Percentiles rank a stretch among this genome's conserved stretches.
These are phyloP conservation scores for Macroglossus sobrinus DNA, from an alignment of 2,113 vertebrate species.

Conservation along the genomic window DNA sequence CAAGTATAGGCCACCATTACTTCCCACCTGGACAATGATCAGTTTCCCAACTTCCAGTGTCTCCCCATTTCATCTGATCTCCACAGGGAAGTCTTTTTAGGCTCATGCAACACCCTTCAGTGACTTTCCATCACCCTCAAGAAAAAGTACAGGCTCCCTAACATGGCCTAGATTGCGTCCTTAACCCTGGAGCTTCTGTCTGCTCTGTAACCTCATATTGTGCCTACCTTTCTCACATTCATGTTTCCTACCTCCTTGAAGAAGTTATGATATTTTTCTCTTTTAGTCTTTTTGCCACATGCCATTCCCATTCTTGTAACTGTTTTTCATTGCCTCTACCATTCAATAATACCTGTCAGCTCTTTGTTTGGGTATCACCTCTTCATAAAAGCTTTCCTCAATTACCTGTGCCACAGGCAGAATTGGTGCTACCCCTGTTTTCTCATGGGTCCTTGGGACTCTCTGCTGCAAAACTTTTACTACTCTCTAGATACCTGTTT, in stretches of 20 bases:
- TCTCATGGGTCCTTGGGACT: background rate
- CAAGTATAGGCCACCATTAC: background rate
- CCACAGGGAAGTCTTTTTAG: background rate
- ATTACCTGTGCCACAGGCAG: background rate
- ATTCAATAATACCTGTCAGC: background rate
- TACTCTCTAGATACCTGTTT: background rate
- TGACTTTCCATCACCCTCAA: background rate
- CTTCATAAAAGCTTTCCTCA: background rate
- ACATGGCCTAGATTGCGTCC: background rate
- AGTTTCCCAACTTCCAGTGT: background rate
- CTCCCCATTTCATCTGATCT: background rate
- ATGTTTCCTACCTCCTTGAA: background rate
- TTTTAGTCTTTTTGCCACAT: background rate
- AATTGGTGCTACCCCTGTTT: too few relatives aligned
- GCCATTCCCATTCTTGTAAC: background rate
- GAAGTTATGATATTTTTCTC: background rate
- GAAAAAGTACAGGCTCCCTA: background rate
- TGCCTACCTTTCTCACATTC: background rate
- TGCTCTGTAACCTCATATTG: background rate
- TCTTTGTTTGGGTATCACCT: background rate
- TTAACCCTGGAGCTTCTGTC: background rate
- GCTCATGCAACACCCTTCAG: background rate
- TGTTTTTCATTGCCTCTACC: background rate
- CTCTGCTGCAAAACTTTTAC: background rate
- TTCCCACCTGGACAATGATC: background rate